phyloP scores from a whole-genome alignment of 2,113 vertebrate species.

The Danio rerio region DNA sequence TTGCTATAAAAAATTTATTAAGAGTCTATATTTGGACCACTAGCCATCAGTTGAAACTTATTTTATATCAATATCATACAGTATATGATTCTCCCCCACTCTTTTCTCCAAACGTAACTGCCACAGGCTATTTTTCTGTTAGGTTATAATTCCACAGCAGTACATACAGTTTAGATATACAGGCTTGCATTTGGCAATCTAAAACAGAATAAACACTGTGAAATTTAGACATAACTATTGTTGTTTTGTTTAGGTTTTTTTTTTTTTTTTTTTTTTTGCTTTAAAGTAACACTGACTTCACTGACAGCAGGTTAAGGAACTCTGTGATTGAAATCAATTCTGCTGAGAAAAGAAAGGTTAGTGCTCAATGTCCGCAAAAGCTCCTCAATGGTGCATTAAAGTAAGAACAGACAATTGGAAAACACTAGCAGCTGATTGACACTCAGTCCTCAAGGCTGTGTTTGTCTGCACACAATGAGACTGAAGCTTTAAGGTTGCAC shows the following conservation, averaged over 20 bases:
- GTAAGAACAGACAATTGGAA: constrained; percentile 12
- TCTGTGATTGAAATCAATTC: not conserved
- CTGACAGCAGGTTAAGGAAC: not conserved
- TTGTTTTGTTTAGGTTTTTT: no score
- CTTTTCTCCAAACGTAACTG: no score
- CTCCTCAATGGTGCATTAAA: not conserved
- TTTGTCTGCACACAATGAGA: constrained; percentile 61
- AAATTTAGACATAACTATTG: not conserved
- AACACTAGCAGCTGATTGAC: constrained; percentile 2
- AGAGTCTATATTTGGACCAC: not conserved
- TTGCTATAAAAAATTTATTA: not conserved
- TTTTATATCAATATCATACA: not conserved
- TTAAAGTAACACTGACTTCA: not conserved
- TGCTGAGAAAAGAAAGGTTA: constrained; percentile 16
- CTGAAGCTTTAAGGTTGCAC: constrained; percentile 18
- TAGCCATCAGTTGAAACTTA: not conserved
- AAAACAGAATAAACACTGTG: not conserved
- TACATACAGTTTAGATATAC: not conserved
- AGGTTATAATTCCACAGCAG: not conserved
- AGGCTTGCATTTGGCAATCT: not conserved
- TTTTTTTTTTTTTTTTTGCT: no score
- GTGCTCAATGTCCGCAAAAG: not conserved
- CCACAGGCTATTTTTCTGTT: not conserved
- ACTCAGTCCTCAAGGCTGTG: constrained; percentile 49
- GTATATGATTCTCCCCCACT: not conserved